Evolutionary conservation across 2,888 invertebrate species (phyloP).

Genomic region (Mactromeris polynyma): DNA sequence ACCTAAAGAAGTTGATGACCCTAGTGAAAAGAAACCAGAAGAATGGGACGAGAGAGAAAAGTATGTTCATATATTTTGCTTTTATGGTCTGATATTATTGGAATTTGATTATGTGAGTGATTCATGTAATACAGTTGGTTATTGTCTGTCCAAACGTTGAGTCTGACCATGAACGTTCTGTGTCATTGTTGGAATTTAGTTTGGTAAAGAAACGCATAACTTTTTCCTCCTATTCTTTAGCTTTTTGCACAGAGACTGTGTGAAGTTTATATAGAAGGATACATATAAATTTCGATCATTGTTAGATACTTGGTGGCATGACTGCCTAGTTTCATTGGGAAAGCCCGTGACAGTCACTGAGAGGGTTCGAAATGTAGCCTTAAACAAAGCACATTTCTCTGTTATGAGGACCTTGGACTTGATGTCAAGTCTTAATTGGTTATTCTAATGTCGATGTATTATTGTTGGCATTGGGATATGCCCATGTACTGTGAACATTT

Average conservation of each 20-base stretch:
- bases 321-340: too few species aligned
- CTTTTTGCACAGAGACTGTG: not conserved
- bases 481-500: too few species aligned
- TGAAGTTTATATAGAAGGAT: not conserved
- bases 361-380: too few species aligned
- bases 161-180: slow-evolving; percentile 37
- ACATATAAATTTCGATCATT: not conserved
- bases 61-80: slow-evolving; percentile 80
- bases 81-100: not conserved
- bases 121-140: not conserved
- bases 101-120: not conserved
- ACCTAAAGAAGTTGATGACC: slow-evolving; percentile 97
- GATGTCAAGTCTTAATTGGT: too few species aligned
- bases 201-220: slow-evolving; percentile 42
- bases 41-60: slow-evolving; percentile 99
- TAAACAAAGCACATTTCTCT: too few species aligned
- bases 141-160: slow-evolving; percentile 48
- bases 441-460: too few species aligned
- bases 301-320: too few species aligned
- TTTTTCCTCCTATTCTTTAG: not conserved
- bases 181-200: slow-evolving; percentile 53
- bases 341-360: too few species aligned
- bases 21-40: slow-evolving; percentile 92
- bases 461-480: too few species aligned
- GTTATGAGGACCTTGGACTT: too few species aligned